Percentiles rank a stretch among this genome's conserved stretches.
These are phyloP conservation scores for Nemopilema nomurai DNA, from an alignment of 30 jellyfish, hydroid and myxozoan genomes.

Conservation along the genomic window DNA sequence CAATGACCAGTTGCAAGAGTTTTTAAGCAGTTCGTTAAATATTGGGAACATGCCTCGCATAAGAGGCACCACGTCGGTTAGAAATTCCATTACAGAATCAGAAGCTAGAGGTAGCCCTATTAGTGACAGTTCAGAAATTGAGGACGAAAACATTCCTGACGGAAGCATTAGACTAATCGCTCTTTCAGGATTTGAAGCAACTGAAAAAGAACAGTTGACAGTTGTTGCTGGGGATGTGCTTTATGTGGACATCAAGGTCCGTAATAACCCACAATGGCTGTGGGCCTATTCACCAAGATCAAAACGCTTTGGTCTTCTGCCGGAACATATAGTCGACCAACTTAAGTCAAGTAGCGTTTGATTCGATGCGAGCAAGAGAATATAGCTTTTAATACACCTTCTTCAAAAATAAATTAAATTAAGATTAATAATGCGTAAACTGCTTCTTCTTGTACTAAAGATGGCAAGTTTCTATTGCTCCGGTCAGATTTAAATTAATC, in stretches of 20 bases:
- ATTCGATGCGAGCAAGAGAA: neutral
- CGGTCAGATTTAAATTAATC: too few relatives aligned
- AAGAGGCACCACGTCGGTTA: neutral
- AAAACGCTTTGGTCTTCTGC: conserved; percentile 72
- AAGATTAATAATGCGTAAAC: too few relatives aligned
- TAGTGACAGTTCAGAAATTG: neutral
- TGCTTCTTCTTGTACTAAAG: too few relatives aligned
- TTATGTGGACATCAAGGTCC: conserved; percentile 50
- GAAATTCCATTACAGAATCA: neutral
- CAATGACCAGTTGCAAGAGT: neutral
- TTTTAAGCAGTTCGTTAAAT: neutral
- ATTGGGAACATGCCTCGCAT: neutral
- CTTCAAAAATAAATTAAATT: too few relatives aligned
- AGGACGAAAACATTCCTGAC: neutral
- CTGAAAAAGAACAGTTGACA: conserved; percentile 46
- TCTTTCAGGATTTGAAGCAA: conserved; percentile 53
- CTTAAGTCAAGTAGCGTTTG: conserved; percentile 28
- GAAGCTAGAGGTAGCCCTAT: neutral
- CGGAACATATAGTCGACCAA: conserved; percentile 57
- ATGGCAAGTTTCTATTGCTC: too few relatives aligned
- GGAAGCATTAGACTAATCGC: conserved; percentile 60
- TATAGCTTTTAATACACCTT: neutral
- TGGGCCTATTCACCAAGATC: conserved; percentile 82
- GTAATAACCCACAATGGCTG: conserved; percentile 57
- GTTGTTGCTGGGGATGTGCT: conserved; percentile 76